Percentiles rank a stretch among this genome's conserved stretches.
phyloP scores from a whole-genome alignment of 2,797 vertebrate genomes.

The Eutrigla gurnardus region DNA sequence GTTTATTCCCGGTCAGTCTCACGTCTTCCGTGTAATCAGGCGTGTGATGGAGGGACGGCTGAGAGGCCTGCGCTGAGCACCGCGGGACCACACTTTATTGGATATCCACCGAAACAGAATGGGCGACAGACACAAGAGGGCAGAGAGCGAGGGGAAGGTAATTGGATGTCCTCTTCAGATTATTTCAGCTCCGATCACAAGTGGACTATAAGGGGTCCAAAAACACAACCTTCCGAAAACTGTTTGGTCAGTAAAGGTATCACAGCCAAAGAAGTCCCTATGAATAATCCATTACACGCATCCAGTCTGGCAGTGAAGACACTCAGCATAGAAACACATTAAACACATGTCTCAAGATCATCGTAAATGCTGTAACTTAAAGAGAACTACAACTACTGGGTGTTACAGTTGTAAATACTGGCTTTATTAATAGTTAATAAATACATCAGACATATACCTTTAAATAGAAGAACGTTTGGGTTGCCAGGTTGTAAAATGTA shows the following conservation, averaged over 20 bases:
- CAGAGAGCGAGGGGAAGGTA: constrained; percentile 9
- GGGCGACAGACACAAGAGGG: constrained; percentile 52
- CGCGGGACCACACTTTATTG: constrained; percentile 41
- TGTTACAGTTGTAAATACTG: background rate
- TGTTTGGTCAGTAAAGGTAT: background rate
- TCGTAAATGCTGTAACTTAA: background rate
- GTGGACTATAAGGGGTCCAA: constrained; percentile 16
- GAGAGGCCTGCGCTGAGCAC: constrained; percentile 41
- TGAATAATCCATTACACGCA: constrained; percentile 23
- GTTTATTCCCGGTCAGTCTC: constrained; percentile 77
- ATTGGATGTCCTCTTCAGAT: constrained; percentile 70
- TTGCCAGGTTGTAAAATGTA: background rate
- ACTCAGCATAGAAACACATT: background rate
- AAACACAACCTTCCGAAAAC: background rate
- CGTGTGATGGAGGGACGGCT: constrained; percentile 67
- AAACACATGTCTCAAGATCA: background rate
- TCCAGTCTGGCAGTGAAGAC: background rate
- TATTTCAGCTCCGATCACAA: constrained; percentile 39
- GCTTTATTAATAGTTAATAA: background rate
- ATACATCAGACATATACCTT: background rate
- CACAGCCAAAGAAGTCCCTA: constrained; percentile 11
- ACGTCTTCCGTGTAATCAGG: constrained; percentile 73
- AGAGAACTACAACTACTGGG: background rate
- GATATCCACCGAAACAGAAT: constrained; percentile 55
- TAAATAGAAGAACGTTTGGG: background rate